Base-by-base conservation (phyloP, 2,113 vertebrate species). In the Periophthalmus modestus region DNA sequence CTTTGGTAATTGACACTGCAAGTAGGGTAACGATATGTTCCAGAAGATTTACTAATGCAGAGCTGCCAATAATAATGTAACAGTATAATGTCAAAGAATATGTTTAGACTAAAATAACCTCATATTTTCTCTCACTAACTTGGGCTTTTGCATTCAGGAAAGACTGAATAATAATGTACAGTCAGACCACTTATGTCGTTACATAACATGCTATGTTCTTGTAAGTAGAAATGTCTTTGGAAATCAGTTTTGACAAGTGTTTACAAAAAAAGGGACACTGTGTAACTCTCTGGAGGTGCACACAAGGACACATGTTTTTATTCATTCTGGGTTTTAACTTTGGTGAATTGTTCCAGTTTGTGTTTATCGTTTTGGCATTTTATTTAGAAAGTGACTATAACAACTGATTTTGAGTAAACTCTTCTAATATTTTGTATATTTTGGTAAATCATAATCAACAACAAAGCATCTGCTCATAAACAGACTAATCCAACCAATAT, bases 21-120 rank as follows among this genome's bases (percentile, higher is more conserved):
- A 68, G 63, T 61, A 48, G 77, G 79, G 72, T 72, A 39, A 78
- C 76, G 68, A 69, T 75, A 74, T 71, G 67, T 73, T 19, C 12
- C 7, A 67, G 71, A 36, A 2, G 73, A 28, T 77, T 28, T n/a
- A 66, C 28, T 18, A 48, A 59, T 75, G 68, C 66, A 63, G 28
- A 71, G 71, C n/a, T 70, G 62, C 0, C 46, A 68, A 48, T 0
- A 24, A 66, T 2, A 18, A 7, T 9, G 28, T 2, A 33, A 28
- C 14, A 15, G 58, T 28, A 59, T 23, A 59, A 28, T 28, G 11
- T 28, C 7, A 55, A 55, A 55, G 9, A n/a, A n/a, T 11, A 10
- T 21, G 19, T 55, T 55, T 55, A 9, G 19, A 55, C 52, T n/a
- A n/a, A 54, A 54, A 54, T 54, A 52, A 52, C 7, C 19, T n/a